These are phyloP conservation scores for Sapayoa aenigma DNA, from an alignment of 2,113 vertebrate genomes.

Conservation along the genomic window DNA sequence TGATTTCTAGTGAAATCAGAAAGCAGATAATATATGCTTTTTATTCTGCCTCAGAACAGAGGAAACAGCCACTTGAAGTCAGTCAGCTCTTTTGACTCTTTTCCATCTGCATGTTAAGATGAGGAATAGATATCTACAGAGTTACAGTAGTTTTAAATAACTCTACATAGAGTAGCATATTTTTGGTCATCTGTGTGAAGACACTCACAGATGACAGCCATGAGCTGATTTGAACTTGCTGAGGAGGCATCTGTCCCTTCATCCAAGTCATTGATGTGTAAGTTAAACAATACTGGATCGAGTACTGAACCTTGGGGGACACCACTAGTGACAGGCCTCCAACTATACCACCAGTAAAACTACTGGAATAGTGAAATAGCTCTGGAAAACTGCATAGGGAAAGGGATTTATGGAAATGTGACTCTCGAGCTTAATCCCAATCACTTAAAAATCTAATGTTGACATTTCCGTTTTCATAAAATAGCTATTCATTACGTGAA, in stretches of 20 bases:
- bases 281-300: background rate
- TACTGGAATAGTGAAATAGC: background rate
- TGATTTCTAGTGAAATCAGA: background rate
- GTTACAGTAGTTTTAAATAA: background rate
- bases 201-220: background rate
- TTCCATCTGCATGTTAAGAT: background rate
- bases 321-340: background rate
- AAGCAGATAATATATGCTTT: background rate
- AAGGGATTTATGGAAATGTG: background rate
- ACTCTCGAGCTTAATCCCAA: background rate
- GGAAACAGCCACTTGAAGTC: background rate
- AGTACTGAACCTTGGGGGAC: background rate
- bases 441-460: background rate
- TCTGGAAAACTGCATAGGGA: background rate
- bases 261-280: background rate
- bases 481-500: background rate
- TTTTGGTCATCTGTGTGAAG: background rate
- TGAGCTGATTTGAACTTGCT: background rate
- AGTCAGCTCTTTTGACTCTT: background rate
- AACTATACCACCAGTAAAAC: background rate
- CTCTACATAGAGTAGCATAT: background rate
- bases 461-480: background rate
- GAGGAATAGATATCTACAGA: background rate
- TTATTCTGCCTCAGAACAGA: background rate
- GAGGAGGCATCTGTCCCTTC: background rate